phyloP scores from a whole-genome alignment of 2,113 vertebrate species.

The Sinocyclocheilus anophthalmus region DNA sequence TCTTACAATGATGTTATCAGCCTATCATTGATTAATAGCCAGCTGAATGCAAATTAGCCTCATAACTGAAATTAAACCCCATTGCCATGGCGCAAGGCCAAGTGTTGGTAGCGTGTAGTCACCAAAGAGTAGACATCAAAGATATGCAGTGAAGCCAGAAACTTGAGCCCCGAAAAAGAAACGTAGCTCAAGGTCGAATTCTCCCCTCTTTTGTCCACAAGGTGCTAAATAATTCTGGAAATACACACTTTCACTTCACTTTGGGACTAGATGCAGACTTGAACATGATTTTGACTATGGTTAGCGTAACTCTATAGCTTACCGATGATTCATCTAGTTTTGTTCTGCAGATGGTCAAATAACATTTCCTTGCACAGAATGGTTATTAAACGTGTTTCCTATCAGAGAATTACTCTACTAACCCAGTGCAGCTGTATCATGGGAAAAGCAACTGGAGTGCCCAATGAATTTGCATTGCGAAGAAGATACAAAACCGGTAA shows the following conservation, averaged over 20 bases:
- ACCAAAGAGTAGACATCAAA: conserved; percentile 61
- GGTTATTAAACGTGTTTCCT: not conserved
- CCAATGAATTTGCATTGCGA: conserved; percentile 57
- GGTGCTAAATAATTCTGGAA: conserved; percentile 76
- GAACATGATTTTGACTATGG: not conserved
- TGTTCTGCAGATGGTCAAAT: not conserved
- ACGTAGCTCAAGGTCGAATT: conserved; percentile 66
- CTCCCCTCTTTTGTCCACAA: conserved; percentile 67
- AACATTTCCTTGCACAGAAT: not conserved
- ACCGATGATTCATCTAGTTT: not conserved
- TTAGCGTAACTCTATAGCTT: not conserved
- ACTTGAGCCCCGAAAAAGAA: conserved; percentile 63
- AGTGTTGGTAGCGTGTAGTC: conserved; percentile 23
- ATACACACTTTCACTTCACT: conserved; percentile 60
- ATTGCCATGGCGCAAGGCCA: conserved; percentile 11
- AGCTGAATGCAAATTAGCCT: conserved; percentile 36
- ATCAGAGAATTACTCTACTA: not conserved
- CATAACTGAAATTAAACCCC: conserved; percentile 47
- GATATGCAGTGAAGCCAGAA: conserved; percentile 62
- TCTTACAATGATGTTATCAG: not conserved
- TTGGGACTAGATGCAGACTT: not conserved
- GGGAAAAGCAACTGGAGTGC: conserved; percentile 44
- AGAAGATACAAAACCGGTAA: conserved; percentile 76
- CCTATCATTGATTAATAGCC: conserved; percentile 23
- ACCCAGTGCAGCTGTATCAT: not conserved